Evolutionary conservation across 1,140 invertebrate species (phyloP).

Genomic region (Drosophila gunungcola): DNA sequence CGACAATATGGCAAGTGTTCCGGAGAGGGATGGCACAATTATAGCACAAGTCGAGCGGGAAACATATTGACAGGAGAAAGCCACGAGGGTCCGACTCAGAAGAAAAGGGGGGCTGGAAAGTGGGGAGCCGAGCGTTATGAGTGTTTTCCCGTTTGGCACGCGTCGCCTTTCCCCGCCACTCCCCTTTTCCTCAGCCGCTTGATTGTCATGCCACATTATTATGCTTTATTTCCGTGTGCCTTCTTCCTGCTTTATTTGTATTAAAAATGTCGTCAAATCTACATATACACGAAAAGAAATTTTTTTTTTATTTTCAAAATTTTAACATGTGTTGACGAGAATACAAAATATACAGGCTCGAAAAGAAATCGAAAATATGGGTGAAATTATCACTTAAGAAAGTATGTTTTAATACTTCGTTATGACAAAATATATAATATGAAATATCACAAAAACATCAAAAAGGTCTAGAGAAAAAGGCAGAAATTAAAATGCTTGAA

Average conservation of each 20-base stretch:
- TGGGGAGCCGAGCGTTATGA: conserved; percentile 66
- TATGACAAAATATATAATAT: too few relatives aligned
- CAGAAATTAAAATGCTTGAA: too few relatives aligned
- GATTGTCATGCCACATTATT: conserved; percentile 76
- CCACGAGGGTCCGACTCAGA: conserved; percentile 34
- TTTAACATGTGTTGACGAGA: too few relatives aligned
- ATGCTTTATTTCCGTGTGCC: conserved; percentile 76
- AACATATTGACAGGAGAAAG: conserved; percentile 49
- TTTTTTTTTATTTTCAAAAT: too few relatives aligned
- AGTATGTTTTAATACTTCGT: too few relatives aligned
- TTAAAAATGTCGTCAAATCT: conserved; percentile 66
- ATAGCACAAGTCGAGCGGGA: conserved; percentile 55
- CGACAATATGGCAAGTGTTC: conserved; percentile 9
- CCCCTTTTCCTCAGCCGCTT: conserved; percentile 14
- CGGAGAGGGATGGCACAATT: conserved; percentile 37
- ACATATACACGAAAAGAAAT: conserved; percentile 16
- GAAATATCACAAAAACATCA: too few relatives aligned
- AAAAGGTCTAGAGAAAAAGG: too few relatives aligned
- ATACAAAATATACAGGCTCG: too few relatives aligned
- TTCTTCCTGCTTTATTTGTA: conserved; percentile 53
- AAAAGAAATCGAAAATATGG: too few relatives aligned
- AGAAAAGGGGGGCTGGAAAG: conserved; percentile 17
- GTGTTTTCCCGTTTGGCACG: conserved; percentile 77
- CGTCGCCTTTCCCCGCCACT: conserved; percentile 5
- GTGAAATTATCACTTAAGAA: too few relatives aligned